Evolutionary conservation across 2,113 vertebrate genomes (phyloP).

Genomic region (Aythya baeri): DNA sequence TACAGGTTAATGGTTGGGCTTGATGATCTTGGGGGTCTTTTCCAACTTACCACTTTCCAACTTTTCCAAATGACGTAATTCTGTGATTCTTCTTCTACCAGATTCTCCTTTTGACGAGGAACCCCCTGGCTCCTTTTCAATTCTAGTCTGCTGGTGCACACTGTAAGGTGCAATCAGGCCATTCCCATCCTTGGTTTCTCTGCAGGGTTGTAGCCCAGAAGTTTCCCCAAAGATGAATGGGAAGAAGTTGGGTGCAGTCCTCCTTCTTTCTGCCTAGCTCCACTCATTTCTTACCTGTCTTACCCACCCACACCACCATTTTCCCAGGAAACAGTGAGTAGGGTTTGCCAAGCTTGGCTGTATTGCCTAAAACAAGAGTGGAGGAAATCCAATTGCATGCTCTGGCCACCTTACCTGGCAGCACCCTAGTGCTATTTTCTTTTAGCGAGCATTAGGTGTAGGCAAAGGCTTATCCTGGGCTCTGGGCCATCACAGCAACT

Average conservation of each 20-base stretch:
- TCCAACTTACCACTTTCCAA: too few relatives aligned
- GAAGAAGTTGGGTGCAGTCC: background rate
- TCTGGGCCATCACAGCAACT: background rate
- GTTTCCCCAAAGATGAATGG: background rate
- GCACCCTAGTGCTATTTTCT: background rate
- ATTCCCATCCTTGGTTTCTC: background rate
- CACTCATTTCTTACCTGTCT: background rate
- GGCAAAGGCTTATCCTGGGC: background rate
- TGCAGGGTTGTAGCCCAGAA: background rate
- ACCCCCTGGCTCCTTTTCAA: fast-evolving
- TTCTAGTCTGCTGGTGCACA: background rate
- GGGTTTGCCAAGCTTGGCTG: background rate
- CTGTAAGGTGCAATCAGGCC: background rate
- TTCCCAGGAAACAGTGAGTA: background rate
- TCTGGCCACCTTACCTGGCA: background rate
- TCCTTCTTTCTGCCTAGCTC: background rate
- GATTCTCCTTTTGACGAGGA: background rate
- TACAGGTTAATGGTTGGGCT: too few relatives aligned
- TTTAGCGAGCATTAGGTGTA: background rate
- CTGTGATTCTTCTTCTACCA: background rate
- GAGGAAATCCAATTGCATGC: background rate
- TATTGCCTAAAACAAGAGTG: background rate
- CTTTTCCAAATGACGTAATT: too few relatives aligned
- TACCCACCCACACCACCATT: background rate
- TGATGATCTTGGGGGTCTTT: too few relatives aligned